A percentile compares a stretch with the other conserved stretches of the same genome.
Evolutionary conservation across 1,140 invertebrate species (phyloP).

Genomic region (Aplysia californica): DNA sequence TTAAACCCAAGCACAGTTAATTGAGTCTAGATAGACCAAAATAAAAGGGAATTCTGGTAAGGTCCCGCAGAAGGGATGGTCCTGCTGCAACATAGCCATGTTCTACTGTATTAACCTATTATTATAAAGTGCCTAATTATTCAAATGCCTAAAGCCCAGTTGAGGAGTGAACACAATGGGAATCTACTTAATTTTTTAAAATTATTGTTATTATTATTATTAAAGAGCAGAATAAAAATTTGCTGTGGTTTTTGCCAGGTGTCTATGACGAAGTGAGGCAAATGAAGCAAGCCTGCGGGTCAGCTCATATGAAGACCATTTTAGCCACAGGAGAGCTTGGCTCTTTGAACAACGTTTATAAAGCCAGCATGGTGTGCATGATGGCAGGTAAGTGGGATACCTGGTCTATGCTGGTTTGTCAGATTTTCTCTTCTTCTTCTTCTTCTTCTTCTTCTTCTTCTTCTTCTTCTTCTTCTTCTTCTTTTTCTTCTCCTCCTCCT

Average conservation of each 20-base stretch:
- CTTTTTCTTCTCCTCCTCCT: neutral
- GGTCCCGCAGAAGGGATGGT: no score
- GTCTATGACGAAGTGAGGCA: conserved; percentile 84
- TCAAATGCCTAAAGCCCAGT: no score
- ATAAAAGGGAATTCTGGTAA: no score
- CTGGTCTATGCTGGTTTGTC: neutral
- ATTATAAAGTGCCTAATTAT: no score
- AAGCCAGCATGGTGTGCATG: conserved; percentile 92
- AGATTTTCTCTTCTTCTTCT: neutral
- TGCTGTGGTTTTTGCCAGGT: conserved; percentile 61
- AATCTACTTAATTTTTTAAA: no score
- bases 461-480: neutral
- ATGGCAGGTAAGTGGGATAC: conserved; percentile 76
- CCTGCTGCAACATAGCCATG: no score
- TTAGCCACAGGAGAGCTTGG: conserved; percentile 93
- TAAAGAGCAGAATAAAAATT: no score
- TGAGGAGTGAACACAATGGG: no score
- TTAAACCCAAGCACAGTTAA: no score
- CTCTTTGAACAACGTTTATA: conserved; percentile 89
- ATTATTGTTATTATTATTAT: no score
- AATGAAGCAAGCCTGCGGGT: conserved; percentile 81
- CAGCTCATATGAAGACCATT: conserved; percentile 93
- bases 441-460: neutral
- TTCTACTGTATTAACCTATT: no score
- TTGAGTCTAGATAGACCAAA: no score